Conservation (phyloP, 1,140 invertebrate genomes). For the Stegodyphus mimosarum region DNA sequence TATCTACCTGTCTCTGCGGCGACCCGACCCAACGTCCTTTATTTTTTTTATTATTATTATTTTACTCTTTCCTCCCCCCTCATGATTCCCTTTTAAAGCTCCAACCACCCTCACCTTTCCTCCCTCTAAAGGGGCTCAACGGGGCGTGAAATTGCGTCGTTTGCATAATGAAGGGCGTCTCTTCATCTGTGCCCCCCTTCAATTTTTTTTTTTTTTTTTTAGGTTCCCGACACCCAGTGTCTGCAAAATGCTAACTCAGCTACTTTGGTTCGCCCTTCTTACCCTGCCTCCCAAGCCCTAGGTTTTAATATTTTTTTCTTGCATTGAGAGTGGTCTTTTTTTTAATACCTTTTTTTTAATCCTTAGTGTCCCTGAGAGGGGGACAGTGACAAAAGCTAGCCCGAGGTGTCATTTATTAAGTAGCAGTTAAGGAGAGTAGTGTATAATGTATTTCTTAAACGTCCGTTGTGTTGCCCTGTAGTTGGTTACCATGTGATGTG, state of each 20-base stretch:
- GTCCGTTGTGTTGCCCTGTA: too few relatives aligned
- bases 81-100: constrained; percentile 52
- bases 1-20: constrained; percentile 11
- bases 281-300: background rate
- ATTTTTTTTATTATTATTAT: constrained; percentile 19
- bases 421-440: constrained; percentile 7
- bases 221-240: constrained; percentile 41
- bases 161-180: constrained; percentile 60
- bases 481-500: constrained; percentile 9
- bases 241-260: constrained; percentile 51
- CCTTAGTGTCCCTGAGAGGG: constrained; percentile 11
- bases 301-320: background rate
- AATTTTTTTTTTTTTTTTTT: constrained; percentile 22
- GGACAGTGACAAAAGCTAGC: constrained; percentile 54
- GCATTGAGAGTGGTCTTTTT: constrained; percentile 21
- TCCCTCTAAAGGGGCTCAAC: constrained; percentile 53
- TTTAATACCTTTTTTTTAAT: background rate
- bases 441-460: constrained; percentile 23
- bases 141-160: constrained; percentile 60
- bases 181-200: constrained; percentile 27
- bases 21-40: background rate
- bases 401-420: constrained; percentile 59
- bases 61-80: constrained; percentile 6
- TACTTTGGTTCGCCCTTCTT: constrained; percentile 9
- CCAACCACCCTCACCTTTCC: background rate